Evolutionary conservation across 2,797 vertebrate genomes (phyloP).

Genomic region (Sebastes nivosus): DNA sequence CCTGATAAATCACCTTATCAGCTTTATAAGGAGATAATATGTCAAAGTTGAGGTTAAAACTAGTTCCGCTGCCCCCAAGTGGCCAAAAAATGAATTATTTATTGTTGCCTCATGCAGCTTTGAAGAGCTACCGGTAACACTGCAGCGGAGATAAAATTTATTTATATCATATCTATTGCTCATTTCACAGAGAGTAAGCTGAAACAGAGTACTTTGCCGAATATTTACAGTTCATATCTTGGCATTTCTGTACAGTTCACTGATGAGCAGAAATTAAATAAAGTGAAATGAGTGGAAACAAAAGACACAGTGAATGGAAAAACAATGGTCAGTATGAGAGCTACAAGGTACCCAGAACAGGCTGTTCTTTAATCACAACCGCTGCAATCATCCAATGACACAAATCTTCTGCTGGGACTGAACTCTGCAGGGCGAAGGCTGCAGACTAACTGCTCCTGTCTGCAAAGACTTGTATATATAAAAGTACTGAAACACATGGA

Average conservation of each 20-base stretch:
- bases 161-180: neutral
- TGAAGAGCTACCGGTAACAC: neutral
- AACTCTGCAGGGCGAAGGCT: neutral
- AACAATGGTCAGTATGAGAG: neutral
- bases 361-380: neutral
- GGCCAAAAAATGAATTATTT: neutral
- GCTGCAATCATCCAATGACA: neutral
- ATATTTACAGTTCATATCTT: neutral
- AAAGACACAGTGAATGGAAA: neutral
- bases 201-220: neutral
- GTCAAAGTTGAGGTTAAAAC: neutral
- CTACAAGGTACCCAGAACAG: neutral
- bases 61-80: neutral
- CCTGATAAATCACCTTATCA: no score
- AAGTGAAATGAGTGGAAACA: neutral
- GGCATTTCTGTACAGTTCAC: neutral
- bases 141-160: neutral
- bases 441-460: constrained; percentile 14
- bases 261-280: neutral
- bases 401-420: neutral
- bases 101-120: neutral
- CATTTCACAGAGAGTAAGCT: neutral
- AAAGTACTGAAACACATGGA: constrained; percentile 40
- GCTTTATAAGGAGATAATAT: neutral
- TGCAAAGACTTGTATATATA: constrained; percentile 11